These are phyloP conservation scores for Achlya flavicornis DNA, from an alignment of 2,888 invertebrate species.

Conservation along the genomic window DNA sequence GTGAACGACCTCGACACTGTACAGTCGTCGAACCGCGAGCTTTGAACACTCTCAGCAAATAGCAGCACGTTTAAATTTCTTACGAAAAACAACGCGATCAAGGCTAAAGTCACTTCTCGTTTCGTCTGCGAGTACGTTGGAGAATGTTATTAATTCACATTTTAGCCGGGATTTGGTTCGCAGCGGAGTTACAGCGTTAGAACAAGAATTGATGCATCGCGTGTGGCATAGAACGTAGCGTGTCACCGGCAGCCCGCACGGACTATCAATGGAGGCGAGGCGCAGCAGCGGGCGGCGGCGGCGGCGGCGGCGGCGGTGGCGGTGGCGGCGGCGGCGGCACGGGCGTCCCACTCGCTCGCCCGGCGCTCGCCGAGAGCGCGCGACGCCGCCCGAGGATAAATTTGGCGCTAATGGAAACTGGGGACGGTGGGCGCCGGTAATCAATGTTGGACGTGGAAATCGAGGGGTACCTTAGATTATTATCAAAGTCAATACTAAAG, in stretches of 20 bases:
- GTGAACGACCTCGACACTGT: slow-evolving; percentile 77
- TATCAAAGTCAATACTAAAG: slow-evolving; percentile 45
- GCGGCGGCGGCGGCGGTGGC: not conserved
- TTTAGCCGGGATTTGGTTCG: slow-evolving; percentile 54
- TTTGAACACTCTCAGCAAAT: slow-evolving; percentile 55
- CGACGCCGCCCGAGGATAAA: slow-evolving; percentile 79
- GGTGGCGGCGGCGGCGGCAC: slow-evolving; percentile 35
- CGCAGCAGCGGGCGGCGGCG: slow-evolving; percentile 50
- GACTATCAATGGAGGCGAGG: slow-evolving; percentile 71
- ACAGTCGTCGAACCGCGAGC: slow-evolving; percentile 51
- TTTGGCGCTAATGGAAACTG: slow-evolving; percentile 81
- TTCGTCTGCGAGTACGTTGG: slow-evolving; percentile 29
- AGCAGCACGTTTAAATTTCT: slow-evolving; percentile 48
- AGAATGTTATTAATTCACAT: slow-evolving; percentile 55
- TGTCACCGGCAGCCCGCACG: slow-evolving; percentile 73
- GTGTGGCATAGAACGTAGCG: slow-evolving; percentile 58
- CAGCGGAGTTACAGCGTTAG: slow-evolving; percentile 51
- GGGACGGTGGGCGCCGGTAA: slow-evolving; percentile 74
- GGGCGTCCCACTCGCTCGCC: slow-evolving; percentile 63
- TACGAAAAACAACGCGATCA: slow-evolving; percentile 28
- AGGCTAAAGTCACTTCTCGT: slow-evolving; percentile 44
- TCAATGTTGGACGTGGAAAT: slow-evolving; percentile 78
- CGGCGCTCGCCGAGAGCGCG: slow-evolving; percentile 57
- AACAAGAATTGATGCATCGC: slow-evolving; percentile 56
- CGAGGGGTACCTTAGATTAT: slow-evolving; percentile 56